Conservation (phyloP, 2,113 vertebrate species). For the Platycercus adscitus region DNA sequence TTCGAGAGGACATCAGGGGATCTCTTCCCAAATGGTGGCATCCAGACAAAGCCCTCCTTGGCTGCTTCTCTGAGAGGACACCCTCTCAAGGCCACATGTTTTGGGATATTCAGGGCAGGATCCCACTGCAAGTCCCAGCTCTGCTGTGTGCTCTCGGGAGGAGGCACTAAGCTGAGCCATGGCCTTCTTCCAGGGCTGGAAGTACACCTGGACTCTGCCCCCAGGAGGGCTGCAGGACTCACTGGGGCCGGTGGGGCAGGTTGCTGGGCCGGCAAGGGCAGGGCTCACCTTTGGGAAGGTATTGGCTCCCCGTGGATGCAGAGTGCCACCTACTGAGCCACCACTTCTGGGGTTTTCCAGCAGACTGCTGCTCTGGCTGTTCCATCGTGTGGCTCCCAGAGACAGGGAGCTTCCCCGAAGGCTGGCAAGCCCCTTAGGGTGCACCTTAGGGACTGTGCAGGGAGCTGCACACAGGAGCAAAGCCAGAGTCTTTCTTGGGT, state of each 20-base stretch:
- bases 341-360: background rate
- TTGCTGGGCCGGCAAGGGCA: background rate
- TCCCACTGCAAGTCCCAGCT: background rate
- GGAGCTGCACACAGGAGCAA: rapidly evolving
- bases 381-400: rapidly evolving
- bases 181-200: background rate
- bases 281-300: background rate
- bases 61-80: background rate
- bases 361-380: background rate
- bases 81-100: background rate
- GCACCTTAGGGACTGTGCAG: background rate
- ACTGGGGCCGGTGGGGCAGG: background rate
- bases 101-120: background rate
- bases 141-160: background rate
- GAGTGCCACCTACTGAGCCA: slow-evolving; percentile 68
- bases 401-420: background rate
- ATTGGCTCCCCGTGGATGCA: slow-evolving; percentile 18
- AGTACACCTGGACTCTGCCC: background rate
- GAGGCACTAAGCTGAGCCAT: background rate
- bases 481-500: background rate
- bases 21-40: background rate
- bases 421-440: background rate
- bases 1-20: background rate
- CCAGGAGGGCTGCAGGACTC: background rate
- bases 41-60: background rate